Evolutionary conservation across 2,888 invertebrate species (phyloP).

Genomic region (Plagodis dolabraria): DNA sequence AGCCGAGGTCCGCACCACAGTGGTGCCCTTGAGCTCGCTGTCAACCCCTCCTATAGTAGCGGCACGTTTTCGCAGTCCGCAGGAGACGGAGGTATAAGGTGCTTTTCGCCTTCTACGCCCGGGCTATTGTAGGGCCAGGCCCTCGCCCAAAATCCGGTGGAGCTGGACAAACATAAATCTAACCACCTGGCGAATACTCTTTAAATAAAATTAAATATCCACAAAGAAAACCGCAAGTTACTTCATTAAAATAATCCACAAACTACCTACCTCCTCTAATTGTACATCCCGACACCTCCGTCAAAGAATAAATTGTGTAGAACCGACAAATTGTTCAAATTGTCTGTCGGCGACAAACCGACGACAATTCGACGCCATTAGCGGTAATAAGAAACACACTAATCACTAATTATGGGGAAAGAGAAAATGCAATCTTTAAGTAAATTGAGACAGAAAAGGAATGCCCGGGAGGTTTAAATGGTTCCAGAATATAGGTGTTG

Average conservation of each 20-base stretch:
- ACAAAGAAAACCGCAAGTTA: not conserved
- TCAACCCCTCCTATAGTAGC: no score
- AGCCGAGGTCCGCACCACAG: no score
- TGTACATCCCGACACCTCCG: conserved; percentile 4
- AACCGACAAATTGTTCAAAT: conserved; percentile 17
- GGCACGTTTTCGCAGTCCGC: no score
- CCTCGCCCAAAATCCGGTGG: no score
- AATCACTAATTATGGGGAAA: conserved; percentile 71
- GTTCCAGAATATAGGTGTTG: conserved; percentile 9
- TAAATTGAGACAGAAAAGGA: conserved; percentile 72
- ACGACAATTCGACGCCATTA: conserved; percentile 53
- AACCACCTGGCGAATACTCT: no score
- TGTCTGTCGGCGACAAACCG: conserved; percentile 32
- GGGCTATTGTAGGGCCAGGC: no score
- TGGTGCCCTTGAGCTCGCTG: no score
- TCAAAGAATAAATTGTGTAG: conserved; percentile 15
- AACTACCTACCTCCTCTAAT: conserved; percentile 1
- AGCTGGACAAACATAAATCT: no score
- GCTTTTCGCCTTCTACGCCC: no score
- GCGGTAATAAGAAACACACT: conserved; percentile 68
- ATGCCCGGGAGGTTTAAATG: conserved; percentile 40
- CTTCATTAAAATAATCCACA: not conserved
- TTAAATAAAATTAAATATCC: no score
- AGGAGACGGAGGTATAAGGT: no score
- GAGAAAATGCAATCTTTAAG: conserved; percentile 67